Evolutionary conservation across 2,888 invertebrate species (phyloP).

Genomic region (Sinelater perroti): DNA sequence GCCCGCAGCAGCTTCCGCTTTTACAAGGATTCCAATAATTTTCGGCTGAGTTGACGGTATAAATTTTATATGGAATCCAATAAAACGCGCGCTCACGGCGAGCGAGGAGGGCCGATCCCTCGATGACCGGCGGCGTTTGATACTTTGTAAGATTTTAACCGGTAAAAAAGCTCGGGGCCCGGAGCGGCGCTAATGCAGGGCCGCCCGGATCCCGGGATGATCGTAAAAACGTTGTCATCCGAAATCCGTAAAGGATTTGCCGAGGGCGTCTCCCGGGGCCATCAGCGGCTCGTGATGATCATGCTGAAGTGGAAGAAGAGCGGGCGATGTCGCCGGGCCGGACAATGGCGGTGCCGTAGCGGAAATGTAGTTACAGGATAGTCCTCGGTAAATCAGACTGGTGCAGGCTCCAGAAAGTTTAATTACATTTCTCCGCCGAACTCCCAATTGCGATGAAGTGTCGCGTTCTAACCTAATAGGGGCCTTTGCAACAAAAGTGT

Average conservation of each 20-base stretch:
- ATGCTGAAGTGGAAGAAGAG: constrained; percentile 41
- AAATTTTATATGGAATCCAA: constrained; percentile 51
- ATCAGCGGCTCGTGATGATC: constrained; percentile 52
- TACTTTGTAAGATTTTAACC: constrained; percentile 47
- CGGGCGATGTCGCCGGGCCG: constrained; percentile 4
- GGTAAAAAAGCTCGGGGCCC: constrained; percentile 43
- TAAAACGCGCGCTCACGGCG: constrained; percentile 51
- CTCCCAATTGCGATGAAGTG: no score
- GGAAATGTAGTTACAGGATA: neutral
- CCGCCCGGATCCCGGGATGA: constrained; percentile 51
- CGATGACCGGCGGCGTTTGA: constrained; percentile 51
- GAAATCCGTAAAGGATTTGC: constrained; percentile 57
- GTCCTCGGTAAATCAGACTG: neutral
- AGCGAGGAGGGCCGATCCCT: constrained; percentile 45
- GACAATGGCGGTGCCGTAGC: neutral
- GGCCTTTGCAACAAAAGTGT: no score
- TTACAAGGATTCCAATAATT: constrained; percentile 31
- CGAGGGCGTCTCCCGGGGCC: constrained; percentile 51
- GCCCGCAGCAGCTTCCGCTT: neutral
- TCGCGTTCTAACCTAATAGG: no score
- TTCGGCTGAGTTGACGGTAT: constrained; percentile 41
- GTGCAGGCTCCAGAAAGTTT: neutral
- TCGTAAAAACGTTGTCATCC: constrained; percentile 58
- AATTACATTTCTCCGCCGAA: neutral
- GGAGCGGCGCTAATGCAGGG: constrained; percentile 50